phyloP scores from a whole-genome alignment of 1,140 invertebrate genomes.

The Antheraea mylitta region DNA sequence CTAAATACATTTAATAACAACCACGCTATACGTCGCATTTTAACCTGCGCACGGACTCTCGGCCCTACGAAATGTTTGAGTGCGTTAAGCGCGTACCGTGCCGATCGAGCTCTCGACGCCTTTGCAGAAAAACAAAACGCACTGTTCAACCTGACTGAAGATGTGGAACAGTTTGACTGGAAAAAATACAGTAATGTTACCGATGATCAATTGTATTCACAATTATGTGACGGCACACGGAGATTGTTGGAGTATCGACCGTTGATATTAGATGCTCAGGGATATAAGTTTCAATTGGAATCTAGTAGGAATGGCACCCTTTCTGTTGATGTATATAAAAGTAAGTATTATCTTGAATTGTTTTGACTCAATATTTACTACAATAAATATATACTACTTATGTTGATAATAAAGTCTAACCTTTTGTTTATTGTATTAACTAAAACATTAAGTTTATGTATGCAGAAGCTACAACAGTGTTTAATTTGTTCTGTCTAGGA shows the following conservation, averaged over 20 bases:
- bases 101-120: constrained; percentile 47
- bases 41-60: constrained; percentile 48
- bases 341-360: constrained; percentile 36
- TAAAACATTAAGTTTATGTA: too few relatives aligned
- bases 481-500: too few relatives aligned
- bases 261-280: constrained; percentile 48
- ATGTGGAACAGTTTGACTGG: constrained; percentile 61
- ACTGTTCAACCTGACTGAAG: constrained; percentile 34
- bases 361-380: too few relatives aligned
- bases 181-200: constrained; percentile 47
- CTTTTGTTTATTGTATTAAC: too few relatives aligned
- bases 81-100: constrained; percentile 63
- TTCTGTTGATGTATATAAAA: constrained; percentile 60
- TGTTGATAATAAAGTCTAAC: too few relatives aligned
- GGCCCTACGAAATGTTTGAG: constrained; percentile 65
- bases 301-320: constrained; percentile 55
- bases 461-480: too few relatives aligned
- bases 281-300: constrained; percentile 48
- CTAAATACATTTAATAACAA: constrained; percentile 23
- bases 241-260: constrained; percentile 49
- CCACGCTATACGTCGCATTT: constrained; percentile 29
- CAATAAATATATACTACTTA: too few relatives aligned
- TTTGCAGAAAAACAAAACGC: constrained; percentile 19
- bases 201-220: constrained; percentile 51
- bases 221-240: constrained; percentile 54